A percentile compares a stretch with the other conserved stretches of the same genome.
Conservation (phyloP, 2,113 vertebrate genomes). For the Lophotis ruficrista region DNA sequence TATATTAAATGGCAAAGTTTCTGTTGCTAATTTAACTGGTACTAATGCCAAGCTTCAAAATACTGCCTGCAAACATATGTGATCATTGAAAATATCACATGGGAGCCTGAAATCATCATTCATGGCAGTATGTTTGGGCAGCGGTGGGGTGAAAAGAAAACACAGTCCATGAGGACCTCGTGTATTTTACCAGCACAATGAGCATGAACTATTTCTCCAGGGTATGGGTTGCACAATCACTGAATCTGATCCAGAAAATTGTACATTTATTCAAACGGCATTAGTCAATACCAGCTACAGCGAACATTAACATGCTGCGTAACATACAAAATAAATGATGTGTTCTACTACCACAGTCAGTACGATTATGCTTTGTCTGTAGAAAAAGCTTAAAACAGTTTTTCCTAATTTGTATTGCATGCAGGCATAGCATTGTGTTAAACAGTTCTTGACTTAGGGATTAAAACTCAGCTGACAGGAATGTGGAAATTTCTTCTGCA, state of each 20-base stretch:
- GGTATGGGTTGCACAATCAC: not conserved
- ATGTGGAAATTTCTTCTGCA: not conserved
- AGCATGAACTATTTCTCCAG: not conserved
- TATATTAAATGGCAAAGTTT: not conserved
- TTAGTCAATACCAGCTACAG: not conserved
- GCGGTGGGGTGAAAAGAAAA: not conserved
- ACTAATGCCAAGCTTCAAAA: not conserved
- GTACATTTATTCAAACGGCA: not conserved
- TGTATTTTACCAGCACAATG: not conserved
- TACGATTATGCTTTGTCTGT: not conserved
- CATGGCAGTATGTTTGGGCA: not conserved
- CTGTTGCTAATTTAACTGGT: not conserved
- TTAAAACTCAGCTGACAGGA: constrained; percentile 13
- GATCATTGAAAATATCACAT: not conserved
- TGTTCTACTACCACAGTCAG: not conserved
- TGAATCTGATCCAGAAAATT: not conserved
- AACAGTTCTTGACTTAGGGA: not conserved
- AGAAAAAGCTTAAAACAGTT: not conserved
- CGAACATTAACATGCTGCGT: not conserved
- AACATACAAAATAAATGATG: not conserved
- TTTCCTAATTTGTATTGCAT: not conserved
- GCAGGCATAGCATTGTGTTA: not conserved
- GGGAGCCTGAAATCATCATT: not conserved
- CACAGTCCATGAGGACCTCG: not conserved
- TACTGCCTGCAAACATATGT: not conserved